Percentiles rank a stretch among this genome's conserved stretches.
These are phyloP conservation scores for Pelodytes ibericus DNA, from an alignment of 2,797 vertebrate genomes.

Conservation along the genomic window DNA sequence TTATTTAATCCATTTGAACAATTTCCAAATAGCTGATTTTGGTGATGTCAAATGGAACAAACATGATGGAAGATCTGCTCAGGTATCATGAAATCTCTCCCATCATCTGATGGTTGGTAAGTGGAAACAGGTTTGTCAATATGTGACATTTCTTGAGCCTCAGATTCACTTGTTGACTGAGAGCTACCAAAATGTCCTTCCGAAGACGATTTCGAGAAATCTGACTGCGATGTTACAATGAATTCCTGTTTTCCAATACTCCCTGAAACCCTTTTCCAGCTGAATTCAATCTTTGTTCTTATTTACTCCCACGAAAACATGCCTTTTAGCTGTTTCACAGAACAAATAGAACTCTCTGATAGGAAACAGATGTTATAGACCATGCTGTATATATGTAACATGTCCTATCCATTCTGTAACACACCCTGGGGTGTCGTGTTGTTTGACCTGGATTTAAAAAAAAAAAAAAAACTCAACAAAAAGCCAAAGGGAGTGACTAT, in stretches of 20 bases:
- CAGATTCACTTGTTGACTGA: not conserved
- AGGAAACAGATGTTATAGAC: conserved; percentile 30
- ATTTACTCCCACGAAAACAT: conserved; percentile 20
- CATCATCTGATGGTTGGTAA: too few relatives aligned
- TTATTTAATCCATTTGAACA: not conserved
- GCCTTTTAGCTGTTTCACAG: conserved; percentile 26
- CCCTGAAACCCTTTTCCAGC: not conserved
- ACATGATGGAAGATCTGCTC: too few relatives aligned
- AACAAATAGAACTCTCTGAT: conserved; percentile 23
- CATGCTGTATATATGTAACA: not conserved
- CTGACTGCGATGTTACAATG: not conserved
- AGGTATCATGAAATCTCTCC: too few relatives aligned
- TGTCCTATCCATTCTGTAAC: conserved; percentile 4
- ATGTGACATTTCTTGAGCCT: not conserved
- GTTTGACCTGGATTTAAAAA: conserved; percentile 28
- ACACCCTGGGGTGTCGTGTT: conserved; percentile 25
- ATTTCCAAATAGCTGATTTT: too few relatives aligned
- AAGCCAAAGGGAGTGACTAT: conserved; percentile 31
- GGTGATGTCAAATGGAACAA: too few relatives aligned
- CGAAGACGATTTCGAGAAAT: not conserved
- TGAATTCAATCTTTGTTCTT: conserved; percentile 21
- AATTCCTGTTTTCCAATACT: not conserved
- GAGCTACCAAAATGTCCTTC: too few relatives aligned
- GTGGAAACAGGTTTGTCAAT: too few relatives aligned
- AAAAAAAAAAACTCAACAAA: not conserved